Evolutionary conservation across 2,888 invertebrate species (phyloP), one percentile per base, ranked within the genome.

Genomic region (Molanna angustata): DNA sequence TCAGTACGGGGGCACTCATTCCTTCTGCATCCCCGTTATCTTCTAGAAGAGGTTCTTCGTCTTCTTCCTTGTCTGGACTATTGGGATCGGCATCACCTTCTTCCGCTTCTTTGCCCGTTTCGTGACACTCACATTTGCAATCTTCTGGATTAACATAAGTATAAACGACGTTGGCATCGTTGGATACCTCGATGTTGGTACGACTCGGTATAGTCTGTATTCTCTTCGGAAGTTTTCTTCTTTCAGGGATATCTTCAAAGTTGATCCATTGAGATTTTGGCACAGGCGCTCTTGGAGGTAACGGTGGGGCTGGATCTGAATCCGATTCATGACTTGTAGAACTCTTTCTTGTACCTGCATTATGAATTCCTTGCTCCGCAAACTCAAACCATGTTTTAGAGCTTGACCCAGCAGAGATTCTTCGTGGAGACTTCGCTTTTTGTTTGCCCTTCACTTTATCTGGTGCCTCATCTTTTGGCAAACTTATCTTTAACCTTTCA

Each of bases 141-240:
- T 90, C 89, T 67, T 90, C 90, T 3, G 91, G 90, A 69, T 90
- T 89, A 49, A 90, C 91, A 70, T 90, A 91, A 70, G 83, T 88
- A 62, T 85, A 84, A 60, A 85, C 79, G 33, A 80, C 77, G 56
- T 72, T 70, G 59, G 65, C 62, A 54, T 64, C 61, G 33, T 76
- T 73, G 16, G 72, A 64, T 32, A 68, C 69, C 51, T 70, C 70
- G 42, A 67, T 70, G 55, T 67, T 72, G 42, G 67, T 76, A 60
- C 79, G 74, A 44, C 81, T 76, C 17, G 90, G 90, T 63, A 90
- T 79, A 16, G 89, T 88, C 66, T 90, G 90, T 62, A 91, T 90
- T 60, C 89, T 80, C 69, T 89, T 89, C 16, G 90, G 88, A 57
- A 86, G 83, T 70, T 89, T 88, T 49, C 89, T 77, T 60, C 85